Conservation (phyloP, 2,797 vertebrate genomes). For the Lithobates sylvaticus region DNA sequence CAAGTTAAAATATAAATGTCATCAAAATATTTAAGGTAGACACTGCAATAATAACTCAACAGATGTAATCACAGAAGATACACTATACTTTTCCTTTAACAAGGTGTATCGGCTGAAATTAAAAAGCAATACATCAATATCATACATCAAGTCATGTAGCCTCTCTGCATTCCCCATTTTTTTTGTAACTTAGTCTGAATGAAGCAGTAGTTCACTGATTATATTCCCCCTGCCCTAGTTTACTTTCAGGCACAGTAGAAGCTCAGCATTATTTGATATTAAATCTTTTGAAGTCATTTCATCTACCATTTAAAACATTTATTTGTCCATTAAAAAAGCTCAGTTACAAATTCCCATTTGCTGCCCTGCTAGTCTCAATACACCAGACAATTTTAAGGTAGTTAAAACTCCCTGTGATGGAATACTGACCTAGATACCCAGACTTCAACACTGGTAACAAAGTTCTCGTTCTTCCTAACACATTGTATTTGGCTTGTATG, state of each 20-base stretch:
- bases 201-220: neutral
- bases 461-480: no score
- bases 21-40: no score
- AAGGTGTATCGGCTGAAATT: no score
- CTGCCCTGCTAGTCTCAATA: constrained; percentile 1
- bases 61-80: no score
- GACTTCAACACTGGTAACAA: no score
- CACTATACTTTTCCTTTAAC: no score
- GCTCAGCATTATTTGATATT: neutral
- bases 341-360: neutral
- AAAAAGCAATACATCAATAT: neutral
- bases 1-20: no score
- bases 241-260: neutral
- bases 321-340: neutral
- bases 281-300: neutral
- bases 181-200: neutral
- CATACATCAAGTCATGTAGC: neutral
- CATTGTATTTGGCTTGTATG: no score
- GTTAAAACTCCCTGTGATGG: neutral
- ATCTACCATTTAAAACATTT: neutral
- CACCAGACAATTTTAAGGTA: constrained; percentile 6
- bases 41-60: no score
- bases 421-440: neutral
- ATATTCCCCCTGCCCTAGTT: neutral
- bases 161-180: neutral